These are phyloP conservation scores for Hypocryptadius cinnamomeus DNA, from an alignment of 2,113 vertebrate species.

Conservation along the genomic window DNA sequence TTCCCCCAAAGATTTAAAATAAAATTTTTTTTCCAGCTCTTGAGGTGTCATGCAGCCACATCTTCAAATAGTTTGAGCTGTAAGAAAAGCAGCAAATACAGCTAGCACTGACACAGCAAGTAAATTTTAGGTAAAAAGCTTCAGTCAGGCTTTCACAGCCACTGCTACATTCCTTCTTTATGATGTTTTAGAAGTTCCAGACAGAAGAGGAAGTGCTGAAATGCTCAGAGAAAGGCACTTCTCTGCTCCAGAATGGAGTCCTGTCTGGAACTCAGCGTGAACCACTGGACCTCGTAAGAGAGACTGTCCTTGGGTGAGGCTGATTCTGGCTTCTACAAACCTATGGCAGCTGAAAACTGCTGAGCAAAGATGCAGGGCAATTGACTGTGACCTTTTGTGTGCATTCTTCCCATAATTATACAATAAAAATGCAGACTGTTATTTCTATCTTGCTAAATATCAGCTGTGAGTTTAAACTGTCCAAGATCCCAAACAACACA, in stretches of 20 bases:
- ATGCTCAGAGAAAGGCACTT: neutral
- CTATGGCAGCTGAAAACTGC: neutral
- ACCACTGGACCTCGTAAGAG: neutral
- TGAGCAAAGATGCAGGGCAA: neutral
- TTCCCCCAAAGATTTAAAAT: neutral
- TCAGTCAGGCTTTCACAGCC: constrained; percentile 32
- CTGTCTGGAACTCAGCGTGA: constrained; percentile 4
- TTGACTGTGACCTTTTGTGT: constrained; percentile 15
- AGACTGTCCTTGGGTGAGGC: neutral
- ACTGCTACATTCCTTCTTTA: constrained; percentile 50
- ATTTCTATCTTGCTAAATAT: constrained; percentile 18
- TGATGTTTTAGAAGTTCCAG: constrained; percentile 50
- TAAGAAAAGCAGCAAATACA: neutral
- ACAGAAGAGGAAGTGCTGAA: constrained; percentile 57
- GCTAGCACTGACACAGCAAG: neutral
- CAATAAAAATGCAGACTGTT: constrained; percentile 29
- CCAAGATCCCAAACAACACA: neutral
- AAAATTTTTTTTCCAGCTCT: neutral
- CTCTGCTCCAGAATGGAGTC: constrained; percentile 11
- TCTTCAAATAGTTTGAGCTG: neutral
- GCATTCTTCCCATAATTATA: constrained; percentile 23
- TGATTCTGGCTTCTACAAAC: constrained; percentile 14
- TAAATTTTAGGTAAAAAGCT: constrained; percentile 35
- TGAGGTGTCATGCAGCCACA: neutral
- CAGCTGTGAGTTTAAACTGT: neutral